Evolutionary conservation across 2,113 vertebrate species (phyloP).

Genomic region (Glareola pratincola): DNA sequence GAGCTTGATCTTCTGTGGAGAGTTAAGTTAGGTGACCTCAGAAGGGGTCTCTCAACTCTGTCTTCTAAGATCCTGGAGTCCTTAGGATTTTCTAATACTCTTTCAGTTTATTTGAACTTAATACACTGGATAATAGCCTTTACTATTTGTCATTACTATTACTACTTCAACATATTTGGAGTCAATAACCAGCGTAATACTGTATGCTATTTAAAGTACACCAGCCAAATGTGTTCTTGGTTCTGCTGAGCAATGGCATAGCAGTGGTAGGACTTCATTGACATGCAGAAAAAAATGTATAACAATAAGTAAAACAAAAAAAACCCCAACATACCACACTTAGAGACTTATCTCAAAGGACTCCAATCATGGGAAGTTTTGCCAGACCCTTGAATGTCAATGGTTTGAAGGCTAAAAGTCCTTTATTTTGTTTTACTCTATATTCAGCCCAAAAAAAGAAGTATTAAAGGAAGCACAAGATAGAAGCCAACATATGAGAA

Average conservation of each 20-base stretch:
- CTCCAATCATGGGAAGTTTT: neutral
- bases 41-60: neutral
- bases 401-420: neutral
- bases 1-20: neutral
- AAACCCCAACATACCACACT: neutral
- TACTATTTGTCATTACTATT: neutral
- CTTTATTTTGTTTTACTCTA: neutral
- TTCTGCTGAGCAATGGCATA: neutral
- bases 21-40: neutral
- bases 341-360: neutral
- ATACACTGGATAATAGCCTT: neutral
- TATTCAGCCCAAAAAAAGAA: neutral
- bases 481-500: neutral
- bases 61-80: neutral
- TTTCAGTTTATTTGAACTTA: neutral
- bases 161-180: neutral
- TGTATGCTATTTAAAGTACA: neutral
- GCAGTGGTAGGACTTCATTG: neutral
- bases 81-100: neutral
- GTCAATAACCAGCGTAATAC: neutral
- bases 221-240: neutral
- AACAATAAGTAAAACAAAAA: neutral
- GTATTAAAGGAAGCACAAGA: neutral
- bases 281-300: neutral
- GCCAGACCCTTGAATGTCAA: neutral